Evolutionary conservation across 2,888 invertebrate species (phyloP).

Genomic region (Mesorhabditis spiculigera): DNA sequence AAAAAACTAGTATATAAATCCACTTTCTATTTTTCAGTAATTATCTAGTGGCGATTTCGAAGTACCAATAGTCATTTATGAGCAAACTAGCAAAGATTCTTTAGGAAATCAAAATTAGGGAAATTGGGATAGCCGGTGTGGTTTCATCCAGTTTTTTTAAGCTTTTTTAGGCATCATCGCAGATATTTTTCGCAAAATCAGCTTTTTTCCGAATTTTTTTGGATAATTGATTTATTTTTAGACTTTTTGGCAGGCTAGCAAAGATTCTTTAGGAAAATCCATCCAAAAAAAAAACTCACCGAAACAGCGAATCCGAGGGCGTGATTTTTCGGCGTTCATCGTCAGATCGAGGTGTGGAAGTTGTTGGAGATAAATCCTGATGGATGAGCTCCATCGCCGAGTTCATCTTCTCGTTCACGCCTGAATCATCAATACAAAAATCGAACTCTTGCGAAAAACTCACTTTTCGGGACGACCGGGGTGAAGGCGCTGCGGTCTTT

Average conservation of each 20-base stretch:
- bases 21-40: no score
- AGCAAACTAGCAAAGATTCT: no score
- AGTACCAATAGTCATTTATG: no score
- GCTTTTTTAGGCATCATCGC: no score
- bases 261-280: background rate
- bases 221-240: no score
- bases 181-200: no score
- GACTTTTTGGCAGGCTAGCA: background rate
- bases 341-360: background rate
- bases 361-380: background rate
- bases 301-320: background rate
- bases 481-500: conserved; percentile 6
- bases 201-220: no score
- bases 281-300: background rate
- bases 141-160: no score
- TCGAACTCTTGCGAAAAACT: background rate
- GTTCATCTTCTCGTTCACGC: background rate
- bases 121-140: no score
- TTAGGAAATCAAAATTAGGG: no score
- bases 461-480: conserved; percentile 4
- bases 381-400: background rate
- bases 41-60: no score
- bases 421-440: background rate
- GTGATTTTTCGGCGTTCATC: background rate
- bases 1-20: no score